phyloP scores from a whole-genome alignment of 2,113 vertebrate genomes.

The Pollimyrus isidori region DNA sequence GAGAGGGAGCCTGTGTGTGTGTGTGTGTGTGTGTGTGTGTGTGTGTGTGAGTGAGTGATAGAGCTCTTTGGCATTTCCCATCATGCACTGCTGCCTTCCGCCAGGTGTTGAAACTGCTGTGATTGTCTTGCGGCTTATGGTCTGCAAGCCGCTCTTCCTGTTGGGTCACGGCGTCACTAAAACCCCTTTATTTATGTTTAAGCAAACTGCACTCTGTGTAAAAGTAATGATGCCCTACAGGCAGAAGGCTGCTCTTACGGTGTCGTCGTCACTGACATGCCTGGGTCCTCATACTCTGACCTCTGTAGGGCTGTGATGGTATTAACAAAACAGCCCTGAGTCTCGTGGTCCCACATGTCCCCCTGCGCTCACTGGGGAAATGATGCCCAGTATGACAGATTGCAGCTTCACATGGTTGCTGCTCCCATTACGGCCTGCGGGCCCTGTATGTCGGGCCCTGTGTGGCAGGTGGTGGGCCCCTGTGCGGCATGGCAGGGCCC shows the following conservation, averaged over 20 bases:
- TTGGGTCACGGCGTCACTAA: neutral
- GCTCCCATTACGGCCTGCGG: no score
- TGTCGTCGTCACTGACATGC: neutral
- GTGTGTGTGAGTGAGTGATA: neutral
- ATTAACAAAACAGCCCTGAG: neutral
- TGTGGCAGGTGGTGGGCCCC: no score
- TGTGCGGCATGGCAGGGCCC: no score
- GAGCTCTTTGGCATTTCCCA: neutral
- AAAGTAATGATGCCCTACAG: neutral
- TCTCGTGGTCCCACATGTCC: neutral
- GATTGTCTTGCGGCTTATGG: neutral
- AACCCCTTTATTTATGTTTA: neutral
- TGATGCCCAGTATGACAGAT: neutral
- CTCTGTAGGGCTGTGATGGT: neutral
- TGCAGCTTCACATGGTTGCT: neutral
- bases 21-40: neutral
- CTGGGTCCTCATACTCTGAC: neutral
- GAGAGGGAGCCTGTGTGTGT: neutral
- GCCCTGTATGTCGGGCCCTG: no score
- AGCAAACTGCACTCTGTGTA: neutral
- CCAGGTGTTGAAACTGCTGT: neutral
- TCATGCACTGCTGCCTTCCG: neutral
- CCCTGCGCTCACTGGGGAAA: neutral
- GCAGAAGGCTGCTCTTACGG: neutral
- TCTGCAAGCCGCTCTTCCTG: neutral